A percentile compares a stretch with the other conserved stretches of the same genome.
Evolutionary conservation across 2,113 vertebrate genomes (phyloP).

Genomic region (Lichenostomus cassidix): DNA sequence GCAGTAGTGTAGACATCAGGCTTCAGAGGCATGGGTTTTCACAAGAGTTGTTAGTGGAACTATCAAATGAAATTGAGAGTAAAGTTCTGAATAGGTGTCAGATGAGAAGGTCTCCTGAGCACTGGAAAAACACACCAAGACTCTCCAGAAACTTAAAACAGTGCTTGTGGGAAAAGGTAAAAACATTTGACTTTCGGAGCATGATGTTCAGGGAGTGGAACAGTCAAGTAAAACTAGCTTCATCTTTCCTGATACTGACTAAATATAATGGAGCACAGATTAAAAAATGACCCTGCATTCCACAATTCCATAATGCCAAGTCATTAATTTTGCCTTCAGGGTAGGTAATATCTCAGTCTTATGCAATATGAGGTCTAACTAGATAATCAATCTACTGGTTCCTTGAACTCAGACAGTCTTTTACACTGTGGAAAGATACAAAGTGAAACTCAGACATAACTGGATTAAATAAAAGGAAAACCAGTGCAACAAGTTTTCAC

Average conservation of each 20-base stretch:
- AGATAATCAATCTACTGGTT: neutral
- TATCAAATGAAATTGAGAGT: neutral
- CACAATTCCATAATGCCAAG: neutral
- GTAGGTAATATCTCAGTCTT: neutral
- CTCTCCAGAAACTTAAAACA: neutral
- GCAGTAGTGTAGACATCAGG: neutral
- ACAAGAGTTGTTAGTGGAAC: neutral
- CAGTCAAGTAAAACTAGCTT: neutral
- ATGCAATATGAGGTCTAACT: neutral
- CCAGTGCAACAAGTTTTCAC: neutral
- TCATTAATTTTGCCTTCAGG: neutral
- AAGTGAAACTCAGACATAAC: neutral
- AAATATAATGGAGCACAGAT: neutral
- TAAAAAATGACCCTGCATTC: neutral
- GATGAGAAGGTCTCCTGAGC: neutral
- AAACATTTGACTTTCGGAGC: neutral
- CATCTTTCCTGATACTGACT: neutral
- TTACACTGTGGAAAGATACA: neutral
- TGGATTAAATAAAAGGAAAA: neutral
- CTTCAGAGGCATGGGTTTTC: neutral
- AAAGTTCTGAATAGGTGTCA: neutral
- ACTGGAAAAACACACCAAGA: neutral
- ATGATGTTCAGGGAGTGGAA: neutral
- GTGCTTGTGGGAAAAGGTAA: neutral
- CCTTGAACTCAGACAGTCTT: neutral